phyloP scores from a whole-genome alignment of 2,113 vertebrate species.

The Sceloporus tristichus region DNA sequence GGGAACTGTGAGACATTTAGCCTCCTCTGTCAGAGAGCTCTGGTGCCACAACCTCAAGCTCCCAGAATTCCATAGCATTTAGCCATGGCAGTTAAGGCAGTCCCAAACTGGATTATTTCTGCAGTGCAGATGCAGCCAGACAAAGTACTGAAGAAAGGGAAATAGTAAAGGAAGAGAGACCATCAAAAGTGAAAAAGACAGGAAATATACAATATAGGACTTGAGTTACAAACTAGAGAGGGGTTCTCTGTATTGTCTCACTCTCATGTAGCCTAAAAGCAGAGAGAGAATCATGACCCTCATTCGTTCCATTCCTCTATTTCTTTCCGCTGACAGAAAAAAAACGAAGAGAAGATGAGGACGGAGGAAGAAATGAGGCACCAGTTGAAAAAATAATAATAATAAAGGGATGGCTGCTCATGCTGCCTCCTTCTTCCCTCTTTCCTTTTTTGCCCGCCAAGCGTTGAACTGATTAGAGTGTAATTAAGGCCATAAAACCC shows the following conservation, averaged over 20 bases:
- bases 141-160: neutral
- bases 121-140: neutral
- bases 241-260: neutral
- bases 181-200: neutral
- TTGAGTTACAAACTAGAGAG: neutral
- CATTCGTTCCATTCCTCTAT: neutral
- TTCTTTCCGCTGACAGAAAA: slow-evolving; percentile 4
- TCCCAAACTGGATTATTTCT: too few relatives aligned
- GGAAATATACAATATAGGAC: neutral
- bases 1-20: too few relatives aligned
- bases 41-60: too few relatives aligned
- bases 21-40: too few relatives aligned
- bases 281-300: neutral
- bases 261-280: neutral
- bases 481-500: slow-evolving; percentile 99
- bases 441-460: slow-evolving; percentile 84
- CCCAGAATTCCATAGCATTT: too few relatives aligned
- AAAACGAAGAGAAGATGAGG: slow-evolving; percentile 8
- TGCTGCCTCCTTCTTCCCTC: slow-evolving; percentile 34
- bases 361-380: accelerated
- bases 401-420: slow-evolving; percentile 54
- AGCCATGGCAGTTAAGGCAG: too few relatives aligned
- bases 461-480: slow-evolving; percentile 97
- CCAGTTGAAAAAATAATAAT: neutral
- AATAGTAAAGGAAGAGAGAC: neutral